Base-by-base conservation (phyloP, 2,113 vertebrate species). In the Ceratotherium simum region DNA sequence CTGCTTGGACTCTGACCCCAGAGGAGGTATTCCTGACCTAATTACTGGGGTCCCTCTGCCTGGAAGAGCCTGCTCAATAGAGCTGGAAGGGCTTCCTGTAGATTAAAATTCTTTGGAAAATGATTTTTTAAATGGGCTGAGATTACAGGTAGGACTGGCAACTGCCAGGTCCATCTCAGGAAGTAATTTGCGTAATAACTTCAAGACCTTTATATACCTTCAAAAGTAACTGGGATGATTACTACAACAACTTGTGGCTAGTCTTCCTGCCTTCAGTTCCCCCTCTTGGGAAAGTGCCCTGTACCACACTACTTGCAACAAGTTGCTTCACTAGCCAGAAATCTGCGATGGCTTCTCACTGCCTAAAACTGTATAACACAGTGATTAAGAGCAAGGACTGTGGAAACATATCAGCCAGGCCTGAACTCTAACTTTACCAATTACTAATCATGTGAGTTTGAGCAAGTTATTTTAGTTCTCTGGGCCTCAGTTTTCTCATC, bases 351-450 rank as follows among this genome's bases (percentile, higher is more conserved):
- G 70, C 16, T 76, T 96, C 90, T 97, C 65, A 87, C n/a, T 81
- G 29, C 88, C 83, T 94, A 88, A 78, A 90, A 85, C 6, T 83
- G 39, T 84, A 67, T 6, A 87, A 21, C 42, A 64, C 6, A 10
- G 84, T 79, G 39, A 91, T 85, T 88, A 88, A 85, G n/a, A 93
- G 8, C 51, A 96, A 95, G 39, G n/a, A 91, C 78, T 91, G 84
- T 70, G 18, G 60, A 89, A 85, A 95, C 2, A 33, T 65, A 94
- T 46, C 20, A 64, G 25, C 54, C 87, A 85, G 58, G 93, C 58
- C n/a, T 95, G 82, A 95, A 83, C 83, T 33, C 56, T 18, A 89
- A n/a, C 27, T 65, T 65, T 20, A 96, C 21, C 33, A 92, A 33
- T 65, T 97, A 83, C 8, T 73, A 97, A 88, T 46, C 46, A 76